Evolutionary conservation across 2,888 invertebrate genomes (phyloP), one percentile per base, ranked within the genome.

Genomic region (Drosophila pseudotalamancana): DNA sequence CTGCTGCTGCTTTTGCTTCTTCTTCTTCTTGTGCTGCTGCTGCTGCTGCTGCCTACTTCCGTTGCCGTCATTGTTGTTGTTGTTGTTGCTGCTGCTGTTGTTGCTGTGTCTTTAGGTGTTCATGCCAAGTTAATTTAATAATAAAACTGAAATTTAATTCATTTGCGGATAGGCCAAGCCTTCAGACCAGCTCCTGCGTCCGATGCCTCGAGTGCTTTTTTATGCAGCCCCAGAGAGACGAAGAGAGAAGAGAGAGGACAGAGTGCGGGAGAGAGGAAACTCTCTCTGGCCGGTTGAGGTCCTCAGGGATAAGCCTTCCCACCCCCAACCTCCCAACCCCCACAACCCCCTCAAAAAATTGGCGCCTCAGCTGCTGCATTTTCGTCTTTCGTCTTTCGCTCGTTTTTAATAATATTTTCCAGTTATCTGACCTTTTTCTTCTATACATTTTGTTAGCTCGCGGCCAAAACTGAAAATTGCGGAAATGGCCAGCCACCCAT

Each of bases 41-140:
- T 14, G 21, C 40, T 25, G 40, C 25, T 25, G 8, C 27, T 27
- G 16, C 11, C 25, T 42, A 37, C 42, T 42, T 25, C 42, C 37
- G 39, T 4, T 39, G 40, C 14, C n/a, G n/a, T n/a, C n/a, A n/a
- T n/a, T n/a, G n/a, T 11, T 27, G 25, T 23, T n/a, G 23, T 37
- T 49, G 18, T 16, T 50, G 54, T 29, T 37, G 57, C 34, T 56
- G 55, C 40, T 68, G 55, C 43, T 77, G 73, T 48, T 75, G 80
- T 65, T 82, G 72, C 48, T 75, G 72, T 75, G 87, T 78, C 86
- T 89, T 89, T 87, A 88, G 88, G 89, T 87, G 89, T 89, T 88
- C 88, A 89, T 88, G 89, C 88, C 88, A 88, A 88, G 88, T 87
- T 89, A 89, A 89, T 89, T 89, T 89, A 89, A 89, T 89, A 86